Conservation (phyloP, 2,888 invertebrate genomes). For the Brachypalpus laphriformis region DNA sequence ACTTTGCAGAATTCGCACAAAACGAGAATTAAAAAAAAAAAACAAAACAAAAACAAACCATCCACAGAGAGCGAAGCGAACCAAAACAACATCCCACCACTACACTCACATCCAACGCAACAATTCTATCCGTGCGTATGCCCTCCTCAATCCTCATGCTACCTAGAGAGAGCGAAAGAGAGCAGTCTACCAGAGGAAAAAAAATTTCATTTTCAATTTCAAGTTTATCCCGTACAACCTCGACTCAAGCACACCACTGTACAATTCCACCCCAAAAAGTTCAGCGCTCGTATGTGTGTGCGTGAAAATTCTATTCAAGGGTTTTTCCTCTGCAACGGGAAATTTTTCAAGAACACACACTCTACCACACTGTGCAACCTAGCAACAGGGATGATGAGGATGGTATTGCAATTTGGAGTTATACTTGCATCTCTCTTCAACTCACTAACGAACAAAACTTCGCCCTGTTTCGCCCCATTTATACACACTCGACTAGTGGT, state of each 20-base stretch:
- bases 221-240: slow-evolving; percentile 63
- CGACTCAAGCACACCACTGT: slow-evolving; percentile 1
- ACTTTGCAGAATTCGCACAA: slow-evolving; percentile 53
- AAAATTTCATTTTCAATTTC: slow-evolving; percentile 73
- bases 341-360: slow-evolving; percentile 56
- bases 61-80: slow-evolving; percentile 31
- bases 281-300: slow-evolving; percentile 23
- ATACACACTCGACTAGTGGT: slow-evolving; percentile 9
- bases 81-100: slow-evolving; percentile 14
- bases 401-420: slow-evolving; percentile 23
- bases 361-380: background rate
- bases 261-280: slow-evolving; percentile 33
- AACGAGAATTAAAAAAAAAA: slow-evolving; percentile 3
- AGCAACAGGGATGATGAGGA: slow-evolving; percentile 52
- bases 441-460: slow-evolving; percentile 4
- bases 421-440: slow-evolving; percentile 43
- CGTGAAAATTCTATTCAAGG: slow-evolving; percentile 42
- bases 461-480: slow-evolving; percentile 17
- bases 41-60: slow-evolving; percentile 49
- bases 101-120: slow-evolving; percentile 42
- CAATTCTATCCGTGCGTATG: slow-evolving; percentile 61
- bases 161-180: slow-evolving; percentile 41
- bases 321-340: slow-evolving; percentile 71
- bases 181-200: slow-evolving; percentile 17
- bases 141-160: slow-evolving; percentile 23